phyloP scores from a whole-genome alignment of 2,113 vertebrate species.

The Periophthalmus modestus region DNA sequence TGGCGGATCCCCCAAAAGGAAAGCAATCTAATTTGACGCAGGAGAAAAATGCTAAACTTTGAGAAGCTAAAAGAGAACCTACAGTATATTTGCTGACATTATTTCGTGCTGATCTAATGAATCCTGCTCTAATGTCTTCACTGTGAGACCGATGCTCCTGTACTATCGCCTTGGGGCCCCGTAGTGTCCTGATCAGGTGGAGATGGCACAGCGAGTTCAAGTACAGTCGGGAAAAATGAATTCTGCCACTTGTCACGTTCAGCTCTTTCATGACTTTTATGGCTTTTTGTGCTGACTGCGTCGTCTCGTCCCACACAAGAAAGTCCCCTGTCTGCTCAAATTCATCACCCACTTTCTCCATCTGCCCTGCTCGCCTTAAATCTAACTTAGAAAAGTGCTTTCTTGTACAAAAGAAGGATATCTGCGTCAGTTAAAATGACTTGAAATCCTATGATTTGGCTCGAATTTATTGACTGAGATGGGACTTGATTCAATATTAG shows the following conservation, averaged over 20 bases:
- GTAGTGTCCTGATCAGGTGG: conserved; percentile 4
- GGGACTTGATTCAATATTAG: no score
- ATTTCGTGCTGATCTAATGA: not conserved
- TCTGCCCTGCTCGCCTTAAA: not conserved
- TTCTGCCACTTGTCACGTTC: not conserved
- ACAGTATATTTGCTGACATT: not conserved
- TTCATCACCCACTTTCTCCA: conserved; percentile 1
- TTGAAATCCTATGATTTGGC: not conserved
- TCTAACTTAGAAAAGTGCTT: not conserved
- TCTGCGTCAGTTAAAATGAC: not conserved
- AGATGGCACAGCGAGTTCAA: not conserved
- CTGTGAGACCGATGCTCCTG: not conserved
- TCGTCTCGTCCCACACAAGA: not conserved
- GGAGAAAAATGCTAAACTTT: not conserved
- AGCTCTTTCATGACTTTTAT: conserved; percentile 11
- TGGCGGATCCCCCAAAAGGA: not conserved
- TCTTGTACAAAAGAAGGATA: not conserved
- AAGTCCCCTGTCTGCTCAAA: conserved; percentile 2
- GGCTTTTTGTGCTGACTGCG: conserved; percentile 7
- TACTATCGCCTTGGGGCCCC: not conserved
- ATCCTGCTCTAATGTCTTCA: not conserved
- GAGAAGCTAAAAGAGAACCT: not conserved
- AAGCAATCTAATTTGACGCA: not conserved
- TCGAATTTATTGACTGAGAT: not conserved
- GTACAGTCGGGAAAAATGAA: not conserved